These are phyloP conservation scores for Pemphigus obesinymphae DNA, from an alignment of 1,140 invertebrate genomes.

Conservation along the genomic window DNA sequence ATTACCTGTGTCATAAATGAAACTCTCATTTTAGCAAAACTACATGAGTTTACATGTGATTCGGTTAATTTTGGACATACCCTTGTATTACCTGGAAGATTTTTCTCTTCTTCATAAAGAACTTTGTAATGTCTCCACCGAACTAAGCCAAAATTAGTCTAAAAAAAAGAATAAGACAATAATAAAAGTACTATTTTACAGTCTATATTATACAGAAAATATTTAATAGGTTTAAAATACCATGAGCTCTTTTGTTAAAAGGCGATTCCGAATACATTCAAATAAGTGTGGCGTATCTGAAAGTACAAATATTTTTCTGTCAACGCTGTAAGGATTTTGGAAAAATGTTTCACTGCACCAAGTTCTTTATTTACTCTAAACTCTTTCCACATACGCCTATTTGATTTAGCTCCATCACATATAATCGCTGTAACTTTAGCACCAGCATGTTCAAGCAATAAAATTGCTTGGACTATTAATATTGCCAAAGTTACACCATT, in stretches of 20 bases:
- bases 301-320: neutral
- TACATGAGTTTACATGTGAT: neutral
- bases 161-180: neutral
- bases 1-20: neutral
- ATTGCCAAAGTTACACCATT: neutral
- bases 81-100: neutral
- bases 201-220: too few species aligned
- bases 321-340: too few species aligned
- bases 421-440: neutral
- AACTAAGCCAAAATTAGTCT: neutral
- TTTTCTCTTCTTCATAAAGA: neutral
- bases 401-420: neutral
- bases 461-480: neutral
- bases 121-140: neutral
- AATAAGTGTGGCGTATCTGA: neutral
- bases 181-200: too few species aligned
- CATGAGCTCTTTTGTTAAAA: neutral
- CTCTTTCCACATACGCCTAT: neutral
- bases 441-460: neutral
- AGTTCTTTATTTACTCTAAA: neutral
- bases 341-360: too few species aligned
- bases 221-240: neutral
- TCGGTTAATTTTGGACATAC: neutral
- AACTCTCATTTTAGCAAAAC: neutral
- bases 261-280: neutral